These are phyloP conservation scores for Thamnophis sirtalis DNA, from an alignment of 2,113 vertebrate species.

Conservation along the genomic window DNA sequence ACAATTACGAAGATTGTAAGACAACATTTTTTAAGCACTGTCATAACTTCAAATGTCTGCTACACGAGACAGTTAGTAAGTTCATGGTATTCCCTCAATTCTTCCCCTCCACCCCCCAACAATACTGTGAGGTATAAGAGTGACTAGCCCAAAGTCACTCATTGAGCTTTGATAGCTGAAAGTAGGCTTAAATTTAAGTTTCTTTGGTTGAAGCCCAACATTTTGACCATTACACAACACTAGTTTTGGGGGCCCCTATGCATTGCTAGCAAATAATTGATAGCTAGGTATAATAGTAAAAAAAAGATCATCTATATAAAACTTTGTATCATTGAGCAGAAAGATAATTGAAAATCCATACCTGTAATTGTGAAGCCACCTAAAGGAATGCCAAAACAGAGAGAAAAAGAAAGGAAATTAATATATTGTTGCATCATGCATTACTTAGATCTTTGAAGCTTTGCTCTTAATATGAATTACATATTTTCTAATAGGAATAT, in stretches of 20 bases:
- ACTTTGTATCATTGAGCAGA: background rate
- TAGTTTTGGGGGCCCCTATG: background rate
- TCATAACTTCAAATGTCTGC: background rate
- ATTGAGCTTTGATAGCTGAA: background rate
- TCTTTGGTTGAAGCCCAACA: background rate
- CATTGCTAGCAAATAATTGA: background rate
- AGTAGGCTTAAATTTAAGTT: background rate
- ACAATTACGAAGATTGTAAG: background rate
- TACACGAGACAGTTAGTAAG: background rate
- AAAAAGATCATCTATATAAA: background rate
- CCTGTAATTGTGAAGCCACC: constrained; percentile 82
- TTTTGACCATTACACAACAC: background rate
- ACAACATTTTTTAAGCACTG: background rate
- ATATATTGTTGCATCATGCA: constrained; percentile 15
- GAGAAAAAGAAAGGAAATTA: constrained; percentile 59
- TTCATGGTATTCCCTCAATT: background rate
- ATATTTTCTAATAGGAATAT: background rate
- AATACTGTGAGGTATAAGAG: background rate
- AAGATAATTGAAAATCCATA: constrained; percentile 63
- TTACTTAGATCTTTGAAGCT: background rate
- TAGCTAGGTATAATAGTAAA: background rate
- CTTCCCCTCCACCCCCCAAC: background rate
- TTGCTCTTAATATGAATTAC: background rate
- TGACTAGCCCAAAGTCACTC: background rate
- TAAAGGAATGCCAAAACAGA: constrained; percentile 60